phyloP scores from a whole-genome alignment of 2,113 vertebrate genomes.

The Proterorhinus semilunaris region DNA sequence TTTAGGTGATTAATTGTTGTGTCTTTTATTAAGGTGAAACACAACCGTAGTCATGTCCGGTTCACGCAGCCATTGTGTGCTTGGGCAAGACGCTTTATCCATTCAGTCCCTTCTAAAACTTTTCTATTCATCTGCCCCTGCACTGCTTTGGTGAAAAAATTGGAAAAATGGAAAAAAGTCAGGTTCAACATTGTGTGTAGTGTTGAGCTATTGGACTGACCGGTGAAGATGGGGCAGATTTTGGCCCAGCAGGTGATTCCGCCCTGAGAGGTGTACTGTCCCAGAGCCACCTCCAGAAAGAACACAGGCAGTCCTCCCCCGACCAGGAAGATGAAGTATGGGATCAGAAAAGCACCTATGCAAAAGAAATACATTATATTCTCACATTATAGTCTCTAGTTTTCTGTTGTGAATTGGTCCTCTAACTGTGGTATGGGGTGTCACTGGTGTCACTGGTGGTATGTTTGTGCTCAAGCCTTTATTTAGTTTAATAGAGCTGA shows the following conservation, averaged over 20 bases:
- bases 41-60: neutral
- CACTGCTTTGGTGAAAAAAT: too few relatives aligned
- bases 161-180: too few relatives aligned
- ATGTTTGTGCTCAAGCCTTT: neutral
- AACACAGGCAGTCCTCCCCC: slow-evolving; percentile 97
- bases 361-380: slow-evolving; percentile 5
- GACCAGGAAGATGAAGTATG: slow-evolving; percentile 98
- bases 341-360: slow-evolving; percentile 98
- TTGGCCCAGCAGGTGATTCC: slow-evolving; percentile 99
- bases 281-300: slow-evolving; percentile 96
- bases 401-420: neutral
- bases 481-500: neutral
- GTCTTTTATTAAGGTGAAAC: slow-evolving; percentile 57
- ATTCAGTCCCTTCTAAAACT: neutral
- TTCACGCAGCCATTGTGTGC: neutral
- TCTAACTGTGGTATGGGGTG: neutral
- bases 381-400: neutral
- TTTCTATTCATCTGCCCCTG: too few relatives aligned
- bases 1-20: slow-evolving; percentile 30
- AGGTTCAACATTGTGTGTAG: neutral
- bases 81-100: neutral
- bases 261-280: slow-evolving; percentile 97
- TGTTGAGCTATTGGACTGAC: slow-evolving; percentile 74
- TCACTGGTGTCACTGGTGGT: neutral
- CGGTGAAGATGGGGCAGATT: slow-evolving; percentile 96